Percentiles rank a stretch among this genome's conserved stretches.
phyloP scores from a whole-genome alignment of 1,140 invertebrate genomes.

The Galendromus occidentalis region DNA sequence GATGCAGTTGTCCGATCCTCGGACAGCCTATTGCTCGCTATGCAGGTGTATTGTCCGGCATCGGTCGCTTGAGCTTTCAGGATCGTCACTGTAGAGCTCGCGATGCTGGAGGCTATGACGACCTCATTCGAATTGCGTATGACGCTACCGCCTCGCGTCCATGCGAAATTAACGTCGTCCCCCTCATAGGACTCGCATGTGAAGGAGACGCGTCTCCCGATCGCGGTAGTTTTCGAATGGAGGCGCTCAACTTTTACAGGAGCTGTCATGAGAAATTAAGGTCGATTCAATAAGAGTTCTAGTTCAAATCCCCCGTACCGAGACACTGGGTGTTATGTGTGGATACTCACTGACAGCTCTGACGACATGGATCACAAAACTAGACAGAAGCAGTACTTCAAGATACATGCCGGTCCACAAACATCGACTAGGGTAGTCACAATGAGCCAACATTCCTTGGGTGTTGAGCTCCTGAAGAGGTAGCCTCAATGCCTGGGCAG shows the following conservation, averaged over 20 bases:
- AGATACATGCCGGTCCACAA: too few relatives aligned
- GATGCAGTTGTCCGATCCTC: neutral
- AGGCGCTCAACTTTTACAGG: neutral
- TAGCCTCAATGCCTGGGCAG: too few relatives aligned
- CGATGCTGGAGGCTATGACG: neutral
- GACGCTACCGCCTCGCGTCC: neutral
- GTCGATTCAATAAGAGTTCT: too few relatives aligned
- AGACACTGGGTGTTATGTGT: too few relatives aligned
- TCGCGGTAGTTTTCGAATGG: neutral
- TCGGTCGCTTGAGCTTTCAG: neutral
- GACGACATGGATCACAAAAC: too few relatives aligned
- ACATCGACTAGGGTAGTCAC: too few relatives aligned
- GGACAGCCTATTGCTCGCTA: neutral
- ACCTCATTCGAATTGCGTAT: neutral
- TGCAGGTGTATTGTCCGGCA: neutral
- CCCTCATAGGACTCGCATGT: neutral
- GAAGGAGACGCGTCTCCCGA: neutral
- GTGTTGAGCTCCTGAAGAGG: too few relatives aligned
- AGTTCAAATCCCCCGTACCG: too few relatives aligned
- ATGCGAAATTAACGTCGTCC: neutral
- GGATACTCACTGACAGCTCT: too few relatives aligned
- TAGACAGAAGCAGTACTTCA: too few relatives aligned
- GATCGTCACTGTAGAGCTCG: neutral
- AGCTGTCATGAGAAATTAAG: neutral
- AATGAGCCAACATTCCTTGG: too few relatives aligned